Evolutionary conservation across 2,113 vertebrate genomes (phyloP).

Genomic region (Heteronetta atricapilla): DNA sequence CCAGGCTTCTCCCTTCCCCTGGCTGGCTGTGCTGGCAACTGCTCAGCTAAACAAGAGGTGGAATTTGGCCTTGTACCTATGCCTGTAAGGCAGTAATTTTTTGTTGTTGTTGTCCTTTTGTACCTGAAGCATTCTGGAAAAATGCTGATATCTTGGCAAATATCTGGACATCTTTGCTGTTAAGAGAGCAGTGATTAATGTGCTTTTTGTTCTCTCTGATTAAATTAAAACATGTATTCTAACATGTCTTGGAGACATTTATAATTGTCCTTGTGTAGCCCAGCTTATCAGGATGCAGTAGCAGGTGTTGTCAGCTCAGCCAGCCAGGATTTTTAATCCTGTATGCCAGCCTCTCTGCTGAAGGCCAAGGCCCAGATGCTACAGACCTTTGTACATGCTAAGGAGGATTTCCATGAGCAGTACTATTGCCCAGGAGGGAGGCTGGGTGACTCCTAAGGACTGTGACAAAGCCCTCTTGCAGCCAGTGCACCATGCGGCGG

Average conservation of each 20-base stretch:
- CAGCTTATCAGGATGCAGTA: constrained; percentile 53
- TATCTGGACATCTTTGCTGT: constrained; percentile 54
- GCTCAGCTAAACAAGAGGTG: background rate
- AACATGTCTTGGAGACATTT: constrained; percentile 63
- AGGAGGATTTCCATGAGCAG: background rate
- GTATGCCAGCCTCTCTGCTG: constrained; percentile 8
- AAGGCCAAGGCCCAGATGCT: constrained; percentile 51
- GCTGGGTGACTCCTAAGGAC: background rate
- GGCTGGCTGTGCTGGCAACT: constrained; percentile 37
- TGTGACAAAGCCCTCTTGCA: background rate
- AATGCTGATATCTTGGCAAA: constrained; percentile 57
- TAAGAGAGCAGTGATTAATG: constrained; percentile 67
- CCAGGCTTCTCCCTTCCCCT: background rate
- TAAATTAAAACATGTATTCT: constrained; percentile 64
- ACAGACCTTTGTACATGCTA: background rate
- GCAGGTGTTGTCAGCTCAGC: constrained; percentile 53
- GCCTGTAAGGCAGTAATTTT: constrained; percentile 21
- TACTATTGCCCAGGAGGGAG: background rate
- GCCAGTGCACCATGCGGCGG: fast-evolving
- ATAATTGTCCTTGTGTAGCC: constrained; percentile 62
- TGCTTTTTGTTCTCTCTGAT: constrained; percentile 60
- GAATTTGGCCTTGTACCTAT: constrained; percentile 43
- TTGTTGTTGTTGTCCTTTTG: constrained; percentile 54
- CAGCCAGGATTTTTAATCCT: constrained; percentile 47
- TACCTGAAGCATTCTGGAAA: constrained; percentile 11